Evolutionary conservation across 1,140 invertebrate species (phyloP), one percentile per base, ranked within the genome.

Genomic region (Maniola jurtina): DNA sequence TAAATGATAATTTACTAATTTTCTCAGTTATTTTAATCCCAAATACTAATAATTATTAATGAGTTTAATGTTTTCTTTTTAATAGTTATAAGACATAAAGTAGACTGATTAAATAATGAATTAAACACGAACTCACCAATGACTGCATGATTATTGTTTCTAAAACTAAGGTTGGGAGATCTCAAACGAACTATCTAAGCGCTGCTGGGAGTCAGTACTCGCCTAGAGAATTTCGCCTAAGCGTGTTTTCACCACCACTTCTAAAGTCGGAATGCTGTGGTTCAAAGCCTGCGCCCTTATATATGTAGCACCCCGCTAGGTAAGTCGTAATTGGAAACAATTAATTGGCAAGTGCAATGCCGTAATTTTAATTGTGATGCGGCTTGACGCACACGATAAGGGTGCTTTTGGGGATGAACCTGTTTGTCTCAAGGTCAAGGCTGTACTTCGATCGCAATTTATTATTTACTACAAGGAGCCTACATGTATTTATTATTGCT

Each of bases 171-270:
- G 70, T 79, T 75, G 65, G 75, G 88, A 88, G 88, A 90, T 90
- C 88, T 90, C 86, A 90, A 90, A 90, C 86, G 88, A 90, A 90
- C 86, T 90, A 83, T 81, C 86, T 75, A 81, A 78, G 85, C 88
- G 88, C 88, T 90, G 81, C 88, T 90, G 87, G 10, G 68, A 66
- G 66, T 70, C 88, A 88, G 86, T 81, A 88, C 86, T 88, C 86
- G 86, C 86, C 80, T 83, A 82, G 86, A 81, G 80, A 90, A 76
- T 90, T 90, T 86, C 86, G 86, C 79, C 88, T 88, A 88, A 90
- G 86, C 72, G 84, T 84, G 83, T 80, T 69, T 76, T 72, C 75
- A 75, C 83, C 76, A 85, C 80, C 62, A 86, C 79, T 72, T 79
- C 77, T 72, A 73, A 75, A 84, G 77, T 81, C 75, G 80, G 84